These are phyloP conservation scores for Megalonaias nervosa DNA, from an alignment of 1,140 invertebrate species.

Conservation along the genomic window DNA sequence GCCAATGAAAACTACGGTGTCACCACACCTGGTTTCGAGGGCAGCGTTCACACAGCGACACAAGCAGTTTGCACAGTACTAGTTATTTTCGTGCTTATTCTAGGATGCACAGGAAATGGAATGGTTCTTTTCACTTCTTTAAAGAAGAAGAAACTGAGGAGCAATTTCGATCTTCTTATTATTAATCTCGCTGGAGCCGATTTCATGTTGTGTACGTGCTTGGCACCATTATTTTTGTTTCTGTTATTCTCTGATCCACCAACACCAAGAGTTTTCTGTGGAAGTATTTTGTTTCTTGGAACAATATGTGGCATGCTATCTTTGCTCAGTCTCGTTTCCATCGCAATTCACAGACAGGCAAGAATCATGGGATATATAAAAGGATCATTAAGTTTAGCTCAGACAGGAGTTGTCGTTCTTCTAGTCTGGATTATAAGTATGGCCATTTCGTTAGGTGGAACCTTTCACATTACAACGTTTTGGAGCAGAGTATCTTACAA, in stretches of 20 bases:
- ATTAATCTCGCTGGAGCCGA: conserved; percentile 54
- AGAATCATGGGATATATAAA: conserved; percentile 43
- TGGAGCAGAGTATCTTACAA: conserved; percentile 44
- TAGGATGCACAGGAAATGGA: conserved; percentile 53
- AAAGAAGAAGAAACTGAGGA: conserved; percentile 17
- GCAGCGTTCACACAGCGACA: conserved; percentile 51
- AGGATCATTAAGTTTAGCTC: conserved; percentile 34
- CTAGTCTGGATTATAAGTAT: conserved; percentile 50
- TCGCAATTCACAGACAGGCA: conserved; percentile 50
- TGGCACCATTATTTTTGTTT: conserved; percentile 54
- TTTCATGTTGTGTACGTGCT: conserved; percentile 52
- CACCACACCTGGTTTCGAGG: neutral
- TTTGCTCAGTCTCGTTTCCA: conserved; percentile 48
- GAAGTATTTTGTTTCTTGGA: conserved; percentile 50
- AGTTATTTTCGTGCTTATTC: conserved; percentile 45
- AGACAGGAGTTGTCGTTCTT: conserved; percentile 42
- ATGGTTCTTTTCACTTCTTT: conserved; percentile 34
- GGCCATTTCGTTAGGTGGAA: conserved; percentile 44
- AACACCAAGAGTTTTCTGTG: conserved; percentile 52
- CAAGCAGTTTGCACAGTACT: conserved; percentile 52
- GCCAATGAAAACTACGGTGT: no score
- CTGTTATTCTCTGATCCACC: conserved; percentile 51
- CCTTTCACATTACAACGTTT: conserved; percentile 46
- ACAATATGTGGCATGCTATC: conserved; percentile 53
- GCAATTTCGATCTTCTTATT: conserved; percentile 54